Evolutionary conservation across 2,888 invertebrate species (phyloP).

Genomic region (Netelia inedita): DNA sequence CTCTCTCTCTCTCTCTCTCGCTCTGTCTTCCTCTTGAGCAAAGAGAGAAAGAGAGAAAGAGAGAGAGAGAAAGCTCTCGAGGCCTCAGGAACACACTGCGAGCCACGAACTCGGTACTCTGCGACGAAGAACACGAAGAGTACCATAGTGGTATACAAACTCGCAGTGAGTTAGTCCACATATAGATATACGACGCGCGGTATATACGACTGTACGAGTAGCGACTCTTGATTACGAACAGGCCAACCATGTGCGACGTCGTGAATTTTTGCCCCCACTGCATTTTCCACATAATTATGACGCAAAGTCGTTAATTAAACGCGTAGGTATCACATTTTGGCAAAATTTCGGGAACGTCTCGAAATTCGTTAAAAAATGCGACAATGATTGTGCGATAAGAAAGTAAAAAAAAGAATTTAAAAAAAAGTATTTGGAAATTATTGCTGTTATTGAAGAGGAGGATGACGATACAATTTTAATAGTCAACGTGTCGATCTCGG

Average conservation of each 20-base stretch:
- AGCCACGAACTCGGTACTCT: neutral
- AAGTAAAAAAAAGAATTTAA: neutral
- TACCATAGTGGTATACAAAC: neutral
- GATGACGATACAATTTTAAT: neutral
- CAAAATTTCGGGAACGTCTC: neutral
- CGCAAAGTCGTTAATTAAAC: neutral
- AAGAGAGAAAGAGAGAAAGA: neutral
- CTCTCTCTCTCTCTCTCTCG: neutral
- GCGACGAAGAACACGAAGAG: neutral
- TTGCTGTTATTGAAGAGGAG: neutral
- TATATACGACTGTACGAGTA: neutral
- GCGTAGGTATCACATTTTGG: neutral
- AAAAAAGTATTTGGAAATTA: neutral
- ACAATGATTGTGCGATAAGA: neutral
- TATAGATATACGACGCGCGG: neutral
- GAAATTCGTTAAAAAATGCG: neutral
- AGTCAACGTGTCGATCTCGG: neutral
- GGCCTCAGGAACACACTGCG: neutral
- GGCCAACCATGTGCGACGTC: neutral
- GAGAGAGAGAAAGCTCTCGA: slow-evolving; percentile 1
- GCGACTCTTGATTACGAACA: neutral
- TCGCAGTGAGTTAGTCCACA: neutral
- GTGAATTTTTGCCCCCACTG: neutral
- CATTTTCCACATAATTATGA: neutral
- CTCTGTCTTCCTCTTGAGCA: too few species aligned